These are phyloP conservation scores for Addax nasomaculatus DNA, from an alignment of 2,113 vertebrate genomes.

Conservation along the genomic window DNA sequence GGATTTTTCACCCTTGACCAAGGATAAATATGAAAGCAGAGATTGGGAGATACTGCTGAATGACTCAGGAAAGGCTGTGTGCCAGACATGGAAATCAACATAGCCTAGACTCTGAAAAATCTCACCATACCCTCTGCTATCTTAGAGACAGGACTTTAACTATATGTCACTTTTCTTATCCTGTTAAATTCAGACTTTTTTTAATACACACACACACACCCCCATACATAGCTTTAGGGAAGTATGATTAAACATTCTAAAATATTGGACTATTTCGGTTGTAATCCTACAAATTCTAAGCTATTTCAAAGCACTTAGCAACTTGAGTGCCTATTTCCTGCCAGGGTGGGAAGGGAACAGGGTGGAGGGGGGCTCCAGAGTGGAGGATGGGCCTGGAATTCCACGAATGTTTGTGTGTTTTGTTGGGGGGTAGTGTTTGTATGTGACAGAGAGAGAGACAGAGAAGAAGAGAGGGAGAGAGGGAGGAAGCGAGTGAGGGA, in stretches of 20 bases:
- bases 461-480: not conserved
- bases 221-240: not conserved
- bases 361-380: not conserved
- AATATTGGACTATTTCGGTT: not conserved
- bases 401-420: rapidly evolving
- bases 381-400: not conserved
- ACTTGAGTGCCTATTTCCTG: not conserved
- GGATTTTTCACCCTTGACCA: not conserved
- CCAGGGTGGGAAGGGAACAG: not conserved
- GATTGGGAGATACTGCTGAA: not conserved
- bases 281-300: not conserved
- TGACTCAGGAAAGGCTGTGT: not conserved
- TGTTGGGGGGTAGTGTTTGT: not conserved
- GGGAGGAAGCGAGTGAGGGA: too few species aligned
- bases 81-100: not conserved
- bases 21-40: not conserved
- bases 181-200: not conserved
- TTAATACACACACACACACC: too few species aligned
- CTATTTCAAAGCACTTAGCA: not conserved
- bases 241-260: not conserved
- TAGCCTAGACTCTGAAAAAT: not conserved
- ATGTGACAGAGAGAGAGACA: not conserved
- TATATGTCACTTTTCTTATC: not conserved
- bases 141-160: not conserved
- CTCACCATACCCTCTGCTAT: not conserved